Evolutionary conservation across 2,888 invertebrate genomes (phyloP), one percentile per base, ranked within the genome.

Genomic region (Gerris lacustris): DNA sequence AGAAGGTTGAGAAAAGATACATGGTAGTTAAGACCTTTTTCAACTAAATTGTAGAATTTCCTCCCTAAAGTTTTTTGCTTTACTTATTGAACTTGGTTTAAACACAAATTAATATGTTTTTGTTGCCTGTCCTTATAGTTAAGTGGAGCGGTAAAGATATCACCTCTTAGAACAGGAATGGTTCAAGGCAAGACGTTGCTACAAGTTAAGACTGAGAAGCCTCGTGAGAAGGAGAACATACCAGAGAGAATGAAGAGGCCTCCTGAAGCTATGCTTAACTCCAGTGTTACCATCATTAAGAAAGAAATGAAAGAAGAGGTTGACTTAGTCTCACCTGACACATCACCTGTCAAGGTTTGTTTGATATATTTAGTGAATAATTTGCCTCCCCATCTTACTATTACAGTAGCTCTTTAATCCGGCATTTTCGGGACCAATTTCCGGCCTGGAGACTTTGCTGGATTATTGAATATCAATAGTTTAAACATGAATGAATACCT

Each of bases 181-280:
- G 11, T 15, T 55, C 9, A 11, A 15, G 15, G 15, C 2, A 9
- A 9, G 15, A 15, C 55, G 55, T 9, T 55, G 9, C 55, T 11
- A 15, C 11, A 11, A 15, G 55, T 55, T 9, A 55, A 55, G 15
- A 9, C 9, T 11, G 55, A 55, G 55, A 55, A 5, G 15, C 11
- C 15, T 55, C 11, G 84, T 76, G 84, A 84, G 67, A 85, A 85
- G 75, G 85, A 85, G 76, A 84, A 85, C 77, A 83, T 85, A 67
- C 84, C 85, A 0, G 78, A 79, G 70, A 79, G 79, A 69, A 79
- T 55, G 66, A 67, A 15, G 72, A 79, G 80, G 0, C 76, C 80
- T 9, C 79, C 82, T 7, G 79, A 80, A 5, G 82, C 82, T 6
- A 64, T n/a, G 18, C 18, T n/a, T 17, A 31, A n/a, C 17, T n/a